phyloP scores from a whole-genome alignment of 1,140 invertebrate species.

The Idris sp. region DNA sequence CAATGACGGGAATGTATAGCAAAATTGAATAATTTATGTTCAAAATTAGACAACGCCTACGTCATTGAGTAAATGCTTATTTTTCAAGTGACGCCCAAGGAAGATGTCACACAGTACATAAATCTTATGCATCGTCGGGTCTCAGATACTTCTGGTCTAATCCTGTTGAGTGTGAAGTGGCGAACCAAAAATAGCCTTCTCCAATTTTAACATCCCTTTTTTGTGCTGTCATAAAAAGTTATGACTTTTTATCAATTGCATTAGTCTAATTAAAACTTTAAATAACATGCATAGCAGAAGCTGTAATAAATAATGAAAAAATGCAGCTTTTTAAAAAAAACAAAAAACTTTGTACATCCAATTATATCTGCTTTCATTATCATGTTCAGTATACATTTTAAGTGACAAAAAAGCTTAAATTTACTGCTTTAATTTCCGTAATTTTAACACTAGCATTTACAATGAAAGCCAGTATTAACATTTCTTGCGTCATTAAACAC shows the following conservation, averaged over 20 bases:
- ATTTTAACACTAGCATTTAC: slow-evolving; percentile 35
- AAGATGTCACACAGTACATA: slow-evolving; percentile 43
- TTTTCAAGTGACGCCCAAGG: slow-evolving; percentile 27
- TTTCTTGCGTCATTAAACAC: slow-evolving; percentile 50
- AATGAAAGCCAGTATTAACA: slow-evolving; percentile 40
- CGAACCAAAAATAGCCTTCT: slow-evolving; percentile 29
- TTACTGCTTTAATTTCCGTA: slow-evolving; percentile 27
- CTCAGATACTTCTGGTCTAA: slow-evolving; percentile 23
- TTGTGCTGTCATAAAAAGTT: too few relatives aligned
- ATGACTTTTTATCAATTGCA: too few relatives aligned
- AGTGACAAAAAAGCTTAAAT: background rate
- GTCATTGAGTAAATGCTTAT: slow-evolving; percentile 42
- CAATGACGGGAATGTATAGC: background rate
- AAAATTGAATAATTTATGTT: slow-evolving; percentile 5
- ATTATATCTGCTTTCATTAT: too few relatives aligned
- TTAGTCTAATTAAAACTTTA: too few relatives aligned
- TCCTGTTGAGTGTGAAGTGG: slow-evolving; percentile 18
- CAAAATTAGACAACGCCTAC: slow-evolving; percentile 54
- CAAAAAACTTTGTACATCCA: too few relatives aligned
- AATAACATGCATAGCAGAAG: too few relatives aligned
- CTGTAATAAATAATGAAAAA: too few relatives aligned
- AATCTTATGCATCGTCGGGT: slow-evolving; percentile 53
- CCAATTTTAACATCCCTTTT: slow-evolving; percentile 2
- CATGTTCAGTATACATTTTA: too few relatives aligned
- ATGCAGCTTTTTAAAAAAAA: too few relatives aligned